phyloP scores from a whole-genome alignment of 2,797 vertebrate species.

The Platalea minor region DNA sequence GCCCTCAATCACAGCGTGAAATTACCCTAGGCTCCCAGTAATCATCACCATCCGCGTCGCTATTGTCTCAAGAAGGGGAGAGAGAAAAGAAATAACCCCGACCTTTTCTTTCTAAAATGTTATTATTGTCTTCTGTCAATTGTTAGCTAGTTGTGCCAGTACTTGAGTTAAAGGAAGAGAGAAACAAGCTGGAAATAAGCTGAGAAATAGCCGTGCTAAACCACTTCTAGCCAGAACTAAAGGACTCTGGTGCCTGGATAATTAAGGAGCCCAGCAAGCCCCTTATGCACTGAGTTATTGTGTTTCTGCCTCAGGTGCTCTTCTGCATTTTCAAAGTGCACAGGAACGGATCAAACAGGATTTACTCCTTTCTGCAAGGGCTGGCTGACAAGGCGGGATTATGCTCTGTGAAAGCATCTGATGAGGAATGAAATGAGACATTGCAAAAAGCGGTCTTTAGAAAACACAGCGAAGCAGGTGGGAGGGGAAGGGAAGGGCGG shows the following conservation, averaged over 20 bases:
- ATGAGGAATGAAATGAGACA: slow-evolving; percentile 26
- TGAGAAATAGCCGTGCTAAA: neutral
- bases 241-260: neutral
- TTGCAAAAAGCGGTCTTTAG: neutral
- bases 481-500: neutral
- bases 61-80: neutral
- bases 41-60: neutral
- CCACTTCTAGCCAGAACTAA: neutral
- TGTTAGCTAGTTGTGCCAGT: neutral
- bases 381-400: slow-evolving; percentile 22
- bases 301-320: neutral
- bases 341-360: slow-evolving; percentile 30
- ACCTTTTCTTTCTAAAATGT: neutral
- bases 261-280: neutral
- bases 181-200: neutral
- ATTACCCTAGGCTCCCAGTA: neutral
- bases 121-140: neutral
- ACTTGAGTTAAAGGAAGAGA: neutral
- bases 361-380: slow-evolving; percentile 41
- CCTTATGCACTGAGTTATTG: neutral
- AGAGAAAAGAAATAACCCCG: neutral
- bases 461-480: neutral
- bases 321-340: neutral
- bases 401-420: slow-evolving; percentile 21
- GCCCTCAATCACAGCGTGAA: slow-evolving; percentile 36